Base-by-base conservation (phyloP, 2,113 vertebrate species). In the Nesoenas mayeri region DNA sequence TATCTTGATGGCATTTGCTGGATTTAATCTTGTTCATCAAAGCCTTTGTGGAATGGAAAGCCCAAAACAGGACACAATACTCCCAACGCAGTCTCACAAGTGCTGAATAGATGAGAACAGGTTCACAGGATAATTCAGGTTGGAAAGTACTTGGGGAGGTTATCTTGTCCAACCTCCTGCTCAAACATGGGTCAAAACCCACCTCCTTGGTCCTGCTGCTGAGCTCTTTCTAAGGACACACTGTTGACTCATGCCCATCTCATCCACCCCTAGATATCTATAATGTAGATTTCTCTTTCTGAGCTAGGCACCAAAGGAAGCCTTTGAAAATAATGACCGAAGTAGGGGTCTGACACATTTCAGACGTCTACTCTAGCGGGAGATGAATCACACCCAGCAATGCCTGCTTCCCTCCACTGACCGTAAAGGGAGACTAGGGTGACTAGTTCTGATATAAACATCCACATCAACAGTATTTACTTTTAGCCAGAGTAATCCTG, bases 261-360 rank as follows among this genome's bases (percentile, higher is more conserved):
- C 51, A 25, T 12, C 48, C 57, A 60, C 25, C 51, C 34, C 66
- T 22, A 67, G 78, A 64, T 21, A 26, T 28, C 69, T 80, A 4
- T n/a, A 61, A 40, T 6, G 32, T 4, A 66, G 38, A 38, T 38
- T 8, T 58, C 70, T 38, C 60, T 48, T 61, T 75, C 73, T 69
- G 48, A 96, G 44, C 34, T 5, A 71, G n/a, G 48, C 24, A 66
- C 5, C 73, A 50, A 83, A 85, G 65, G 48, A 65, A 89, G 36
- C 44, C 78, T 95, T 78, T 91, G 78, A 79, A 94, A 85, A 91
- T 38, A 89, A 51, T 12, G 48, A 60, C 81, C 79, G 73, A 94
- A 97, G 85, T 29, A 81, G 53, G 57, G 72, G 57, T 47, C 70
- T 93, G 85, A 93, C 85, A 90, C 62, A 61, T 82, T 91, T 95